phyloP scores from a whole-genome alignment of 2,797 vertebrate genomes.

The Erethizon dorsatum region DNA sequence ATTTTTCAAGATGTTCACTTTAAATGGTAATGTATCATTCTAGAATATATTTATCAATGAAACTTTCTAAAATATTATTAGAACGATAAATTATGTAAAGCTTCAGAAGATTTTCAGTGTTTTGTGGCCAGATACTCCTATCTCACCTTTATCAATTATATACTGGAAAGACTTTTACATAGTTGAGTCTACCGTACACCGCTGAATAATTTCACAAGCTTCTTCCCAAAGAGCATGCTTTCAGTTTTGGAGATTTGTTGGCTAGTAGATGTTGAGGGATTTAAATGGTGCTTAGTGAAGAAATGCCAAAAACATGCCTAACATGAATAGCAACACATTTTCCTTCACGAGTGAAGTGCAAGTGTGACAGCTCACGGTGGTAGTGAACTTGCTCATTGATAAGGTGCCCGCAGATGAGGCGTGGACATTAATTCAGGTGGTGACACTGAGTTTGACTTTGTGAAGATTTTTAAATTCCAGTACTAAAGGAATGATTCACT shows the following conservation, averaged over 20 bases:
- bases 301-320: not conserved
- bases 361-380: not conserved
- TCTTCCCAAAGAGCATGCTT: not conserved
- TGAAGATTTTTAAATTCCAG: slow-evolving; percentile 69
- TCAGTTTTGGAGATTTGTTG: not conserved
- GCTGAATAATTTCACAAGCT: not conserved
- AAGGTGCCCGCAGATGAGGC: slow-evolving; percentile 9
- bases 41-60: slow-evolving; percentile 41
- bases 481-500: slow-evolving; percentile 53
- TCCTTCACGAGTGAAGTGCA: not conserved
- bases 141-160: not conserved
- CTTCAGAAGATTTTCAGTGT: not conserved
- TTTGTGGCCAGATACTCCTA: not conserved
- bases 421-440: slow-evolving; percentile 28
- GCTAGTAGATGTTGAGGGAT: not conserved
- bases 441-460: slow-evolving; percentile 9
- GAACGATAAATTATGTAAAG: not conserved
- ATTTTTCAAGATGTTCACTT: slow-evolving; percentile 76
- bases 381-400: not conserved
- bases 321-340: not conserved
- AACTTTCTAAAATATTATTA: slow-evolving; percentile 31
- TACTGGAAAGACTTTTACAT: not conserved
- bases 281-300: slow-evolving; percentile 30
- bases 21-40: slow-evolving; percentile 64
- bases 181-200: not conserved